These are phyloP conservation scores for Orchestia grillus DNA, from an alignment of 1,140 invertebrate species.

Conservation along the genomic window DNA sequence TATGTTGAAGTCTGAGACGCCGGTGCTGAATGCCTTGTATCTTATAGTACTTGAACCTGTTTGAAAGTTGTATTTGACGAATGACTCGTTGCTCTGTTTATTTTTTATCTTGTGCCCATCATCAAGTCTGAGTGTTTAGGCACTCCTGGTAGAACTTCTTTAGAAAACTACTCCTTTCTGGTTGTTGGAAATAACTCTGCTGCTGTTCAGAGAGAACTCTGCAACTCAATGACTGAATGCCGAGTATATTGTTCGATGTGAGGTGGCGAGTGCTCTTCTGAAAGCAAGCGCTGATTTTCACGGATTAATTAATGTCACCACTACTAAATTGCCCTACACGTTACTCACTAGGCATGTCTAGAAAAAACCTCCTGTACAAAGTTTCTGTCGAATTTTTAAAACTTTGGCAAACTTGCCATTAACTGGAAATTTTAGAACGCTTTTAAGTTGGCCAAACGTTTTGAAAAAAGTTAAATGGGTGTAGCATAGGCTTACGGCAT, in stretches of 20 bases:
- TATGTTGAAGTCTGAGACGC: background rate
- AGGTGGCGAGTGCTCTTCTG: background rate
- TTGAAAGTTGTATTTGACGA: background rate
- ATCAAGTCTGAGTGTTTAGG: background rate
- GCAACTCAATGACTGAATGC: background rate
- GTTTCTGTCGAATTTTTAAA: too few relatives aligned
- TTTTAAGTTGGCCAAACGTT: too few relatives aligned
- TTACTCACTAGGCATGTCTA: too few relatives aligned
- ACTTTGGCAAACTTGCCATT: too few relatives aligned
- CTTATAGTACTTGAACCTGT: too few relatives aligned
- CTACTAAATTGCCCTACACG: too few relatives aligned
- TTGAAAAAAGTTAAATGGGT: too few relatives aligned
- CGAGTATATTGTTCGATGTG: background rate
- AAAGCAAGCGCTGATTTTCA: too few relatives aligned
- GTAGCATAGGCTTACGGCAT: too few relatives aligned
- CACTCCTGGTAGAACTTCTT: background rate
- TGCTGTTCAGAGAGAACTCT: background rate
- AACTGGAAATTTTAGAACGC: too few relatives aligned
- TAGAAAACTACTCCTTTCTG: background rate
- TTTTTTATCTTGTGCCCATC: background rate
- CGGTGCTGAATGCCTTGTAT: background rate
- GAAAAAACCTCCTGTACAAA: too few relatives aligned
- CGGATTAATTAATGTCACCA: too few relatives aligned
- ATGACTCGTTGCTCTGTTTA: background rate
- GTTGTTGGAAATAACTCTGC: background rate